Evolutionary conservation across 2,113 vertebrate genomes (phyloP).

Genomic region (Rutilus rutilus): DNA sequence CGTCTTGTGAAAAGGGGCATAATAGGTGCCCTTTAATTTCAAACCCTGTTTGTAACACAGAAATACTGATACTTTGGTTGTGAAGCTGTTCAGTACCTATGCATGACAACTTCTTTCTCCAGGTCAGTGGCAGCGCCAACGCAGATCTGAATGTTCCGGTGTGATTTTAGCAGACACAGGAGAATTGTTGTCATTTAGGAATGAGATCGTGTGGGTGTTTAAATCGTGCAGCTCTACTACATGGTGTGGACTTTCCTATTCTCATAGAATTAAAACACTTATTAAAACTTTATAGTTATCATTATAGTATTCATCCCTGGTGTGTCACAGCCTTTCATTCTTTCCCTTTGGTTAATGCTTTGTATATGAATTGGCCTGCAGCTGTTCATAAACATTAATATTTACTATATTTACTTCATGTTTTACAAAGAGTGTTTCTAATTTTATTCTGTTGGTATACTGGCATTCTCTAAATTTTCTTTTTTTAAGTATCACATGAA

Average conservation of each 20-base stretch:
- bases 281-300: neutral
- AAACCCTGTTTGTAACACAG: no score
- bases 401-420: neutral
- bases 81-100: no score
- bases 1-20: no score
- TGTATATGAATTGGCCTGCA: neutral
- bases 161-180: no score
- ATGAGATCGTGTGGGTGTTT: no score
- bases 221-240: no score
- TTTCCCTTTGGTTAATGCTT: neutral
- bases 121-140: no score
- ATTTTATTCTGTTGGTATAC: neutral
- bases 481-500: conserved; percentile 7
- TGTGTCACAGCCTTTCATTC: neutral
- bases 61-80: no score
- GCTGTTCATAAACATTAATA: neutral
- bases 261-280: neutral
- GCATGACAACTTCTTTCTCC: no score
- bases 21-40: no score
- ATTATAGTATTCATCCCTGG: neutral
- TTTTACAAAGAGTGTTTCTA: neutral
- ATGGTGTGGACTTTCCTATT: neutral
- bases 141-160: no score
- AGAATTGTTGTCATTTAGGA: no score
- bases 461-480: neutral